Percentiles rank a stretch among this genome's conserved stretches.
These are phyloP conservation scores for Illadopsis cleaveri DNA, from an alignment of 2,113 vertebrate species.

Conservation along the genomic window DNA sequence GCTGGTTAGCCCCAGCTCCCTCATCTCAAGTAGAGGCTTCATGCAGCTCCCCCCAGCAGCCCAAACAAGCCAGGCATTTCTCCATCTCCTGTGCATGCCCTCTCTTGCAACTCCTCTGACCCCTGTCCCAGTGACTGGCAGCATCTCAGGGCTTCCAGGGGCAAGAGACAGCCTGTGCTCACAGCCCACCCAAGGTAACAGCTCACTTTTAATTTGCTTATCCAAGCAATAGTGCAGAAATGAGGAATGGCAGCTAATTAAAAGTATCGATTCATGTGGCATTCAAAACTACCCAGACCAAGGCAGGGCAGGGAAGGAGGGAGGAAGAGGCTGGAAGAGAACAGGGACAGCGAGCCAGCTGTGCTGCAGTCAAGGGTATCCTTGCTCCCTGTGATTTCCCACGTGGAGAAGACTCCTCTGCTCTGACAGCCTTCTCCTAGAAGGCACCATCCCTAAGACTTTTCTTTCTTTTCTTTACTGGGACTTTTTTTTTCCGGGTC, in stretches of 20 bases:
- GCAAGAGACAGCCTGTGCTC: not conserved
- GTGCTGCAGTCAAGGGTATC: accelerated
- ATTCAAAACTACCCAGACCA: not conserved
- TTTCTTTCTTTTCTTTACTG: too few species aligned
- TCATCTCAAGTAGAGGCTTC: not conserved
- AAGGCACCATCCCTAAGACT: not conserved
- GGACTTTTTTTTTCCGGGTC: too few species aligned
- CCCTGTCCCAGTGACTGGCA: not conserved
- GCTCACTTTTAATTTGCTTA: slow-evolving; percentile 58
- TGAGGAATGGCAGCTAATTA: slow-evolving; percentile 68
- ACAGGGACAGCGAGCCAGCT: not conserved
- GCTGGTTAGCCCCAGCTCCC: not conserved
- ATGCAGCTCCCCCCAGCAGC: not conserved
- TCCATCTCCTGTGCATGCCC: not conserved
- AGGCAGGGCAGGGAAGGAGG: not conserved
- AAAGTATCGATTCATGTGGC: slow-evolving; percentile 61
- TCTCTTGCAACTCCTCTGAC: not conserved
- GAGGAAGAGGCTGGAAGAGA: not conserved
- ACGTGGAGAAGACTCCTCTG: not conserved
- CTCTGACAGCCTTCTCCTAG: not conserved
- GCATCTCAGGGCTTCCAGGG: not conserved
- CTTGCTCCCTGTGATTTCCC: not conserved
- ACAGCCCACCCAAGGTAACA: slow-evolving; percentile 22
- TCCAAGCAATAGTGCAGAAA: slow-evolving; percentile 60
- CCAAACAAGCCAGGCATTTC: not conserved